phyloP scores from a whole-genome alignment of 2,888 invertebrate species.

The Protula sp. region DNA sequence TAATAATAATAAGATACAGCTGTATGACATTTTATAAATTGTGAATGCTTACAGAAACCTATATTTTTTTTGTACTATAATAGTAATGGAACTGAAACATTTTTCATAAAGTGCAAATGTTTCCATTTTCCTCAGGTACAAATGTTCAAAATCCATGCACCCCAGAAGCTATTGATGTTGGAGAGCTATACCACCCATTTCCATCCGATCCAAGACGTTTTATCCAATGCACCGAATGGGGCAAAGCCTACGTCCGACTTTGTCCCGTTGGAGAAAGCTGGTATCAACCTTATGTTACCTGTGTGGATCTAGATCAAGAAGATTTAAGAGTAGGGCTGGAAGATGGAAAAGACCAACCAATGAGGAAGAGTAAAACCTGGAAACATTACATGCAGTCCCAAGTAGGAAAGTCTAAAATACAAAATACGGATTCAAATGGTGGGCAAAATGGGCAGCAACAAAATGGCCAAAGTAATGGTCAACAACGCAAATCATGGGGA shows the following conservation, averaged over 20 bases:
- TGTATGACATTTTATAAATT: no score
- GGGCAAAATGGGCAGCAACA: background rate
- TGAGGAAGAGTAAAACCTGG: background rate
- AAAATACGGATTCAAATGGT: no score
- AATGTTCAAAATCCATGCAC: background rate
- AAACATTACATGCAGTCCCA: background rate
- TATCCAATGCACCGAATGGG: slow-evolving; percentile 27
- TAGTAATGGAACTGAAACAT: no score
- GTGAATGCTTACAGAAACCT: no score
- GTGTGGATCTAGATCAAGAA: background rate
- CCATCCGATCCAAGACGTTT: slow-evolving; percentile 23
- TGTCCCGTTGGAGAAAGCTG: slow-evolving; percentile 19
- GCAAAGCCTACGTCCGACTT: slow-evolving; percentile 22
- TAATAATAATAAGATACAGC: no score
- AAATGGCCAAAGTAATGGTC: background rate
- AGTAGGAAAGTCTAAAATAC: no score
- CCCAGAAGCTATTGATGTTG: slow-evolving; percentile 5
- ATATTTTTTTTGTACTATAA: no score
- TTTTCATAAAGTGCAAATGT: no score
- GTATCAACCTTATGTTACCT: background rate
- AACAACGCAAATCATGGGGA: background rate
- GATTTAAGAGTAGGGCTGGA: background rate
- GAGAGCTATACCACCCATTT: slow-evolving; percentile 17
- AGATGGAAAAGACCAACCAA: background rate
- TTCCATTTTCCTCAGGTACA: background rate